Evolutionary conservation across 1,140 invertebrate genomes (phyloP), one percentile per base, ranked within the genome.

Genomic region (Vanessa atalanta): DNA sequence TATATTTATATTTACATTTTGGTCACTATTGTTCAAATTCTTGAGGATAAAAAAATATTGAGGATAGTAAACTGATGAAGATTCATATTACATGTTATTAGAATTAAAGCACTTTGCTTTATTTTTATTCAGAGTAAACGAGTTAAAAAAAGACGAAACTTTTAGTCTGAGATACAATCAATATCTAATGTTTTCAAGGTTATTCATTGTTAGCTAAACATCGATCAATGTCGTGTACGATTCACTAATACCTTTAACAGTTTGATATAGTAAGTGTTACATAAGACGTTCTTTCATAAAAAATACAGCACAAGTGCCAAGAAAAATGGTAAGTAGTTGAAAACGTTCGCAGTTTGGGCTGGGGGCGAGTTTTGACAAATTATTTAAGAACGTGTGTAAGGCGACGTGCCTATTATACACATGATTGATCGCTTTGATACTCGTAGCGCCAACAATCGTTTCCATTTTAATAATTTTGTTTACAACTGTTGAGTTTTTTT

Each of bases 331-430:
- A 83, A 83, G 78, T 82, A 80, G 66, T 79, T 75, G 76, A 78
- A 80, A 85, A 78, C 77, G 82, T 79, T 85, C 81, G 68, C 76
- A 79, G 81, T 81, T 83, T 72, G 80, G 78, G 78, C 81, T 78
- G 73, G 73, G 83, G 75, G 71, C 79, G 84, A 87, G 72, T 88
- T 86, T 84, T 92, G 90, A 92, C 88, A 92, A 92, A 92, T 92
- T 92, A 92, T 90, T 89, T 89, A 90, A 89, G 90, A 84, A 90
- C 90, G 88, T 92, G 89, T 89, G 83, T 86, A 70, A 84, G 83
- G 83, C 84, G 85, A 86, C 88, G 83, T 83, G 84, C 79, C 85
- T 81, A 87, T 90, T 90, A 87, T 90, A 82, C 78, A 78, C 74
- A 82, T 92, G 90, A 92, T 92, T 88, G 88, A 92, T 90, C 79